These are phyloP conservation scores for Gnathonemus echidnorhynchus DNA, from an alignment of 2,113 vertebrate species.

Conservation along the genomic window DNA sequence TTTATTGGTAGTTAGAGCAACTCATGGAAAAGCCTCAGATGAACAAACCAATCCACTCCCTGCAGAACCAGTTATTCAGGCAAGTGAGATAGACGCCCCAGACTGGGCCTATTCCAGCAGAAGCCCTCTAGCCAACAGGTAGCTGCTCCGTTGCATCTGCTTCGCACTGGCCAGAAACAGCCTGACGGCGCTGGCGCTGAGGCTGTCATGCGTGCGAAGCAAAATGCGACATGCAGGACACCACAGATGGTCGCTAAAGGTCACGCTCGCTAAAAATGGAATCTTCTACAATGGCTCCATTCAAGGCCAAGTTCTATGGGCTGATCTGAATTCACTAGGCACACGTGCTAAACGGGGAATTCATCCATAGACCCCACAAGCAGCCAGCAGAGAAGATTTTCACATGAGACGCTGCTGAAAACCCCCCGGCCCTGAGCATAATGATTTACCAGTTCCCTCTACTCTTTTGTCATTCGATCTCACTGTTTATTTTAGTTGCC, in stretches of 20 bases:
- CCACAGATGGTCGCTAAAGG: background rate
- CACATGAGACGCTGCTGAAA: background rate
- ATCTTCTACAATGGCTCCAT: background rate
- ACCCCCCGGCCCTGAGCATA: background rate
- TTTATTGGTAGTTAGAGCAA: background rate
- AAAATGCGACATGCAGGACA: background rate
- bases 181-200: background rate
- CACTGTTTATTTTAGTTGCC: background rate
- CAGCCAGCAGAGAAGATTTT: background rate
- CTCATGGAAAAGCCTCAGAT: background rate
- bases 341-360: background rate
- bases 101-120: background rate
- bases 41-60: background rate
- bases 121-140: background rate
- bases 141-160: background rate
- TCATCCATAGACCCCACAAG: background rate
- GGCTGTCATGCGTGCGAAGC: background rate
- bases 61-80: background rate
- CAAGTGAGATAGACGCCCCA: background rate
- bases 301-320: background rate
- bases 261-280: background rate
- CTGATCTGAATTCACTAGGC: background rate
- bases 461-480: background rate
- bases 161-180: background rate
- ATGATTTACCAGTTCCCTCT: background rate